Percentiles rank a stretch among this genome's conserved stretches.
Conservation (phyloP, 2,113 vertebrate species). For the Siphamia tubifer region DNA sequence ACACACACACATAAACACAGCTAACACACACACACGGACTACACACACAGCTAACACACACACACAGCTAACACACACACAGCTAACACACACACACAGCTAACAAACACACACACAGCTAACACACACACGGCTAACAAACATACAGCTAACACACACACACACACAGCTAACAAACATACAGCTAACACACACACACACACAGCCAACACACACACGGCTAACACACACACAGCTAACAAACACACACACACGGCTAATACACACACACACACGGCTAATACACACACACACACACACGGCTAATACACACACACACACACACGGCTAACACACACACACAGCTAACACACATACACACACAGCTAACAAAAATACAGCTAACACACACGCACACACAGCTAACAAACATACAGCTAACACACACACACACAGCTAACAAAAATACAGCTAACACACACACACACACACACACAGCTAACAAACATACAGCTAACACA, state of each 20-base stretch:
- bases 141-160: background rate
- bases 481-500: constrained; percentile 1
- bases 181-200: constrained; percentile 1
- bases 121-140: too few relatives aligned
- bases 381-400: background rate
- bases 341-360: constrained; percentile 3
- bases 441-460: background rate
- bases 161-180: background rate
- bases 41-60: background rate
- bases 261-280: background rate
- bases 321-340: background rate
- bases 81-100: constrained; percentile 10
- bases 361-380: background rate
- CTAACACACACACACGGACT: constrained; percentile 12
- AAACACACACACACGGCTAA: background rate
- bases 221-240: constrained; percentile 9
- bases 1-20: too few relatives aligned
- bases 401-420: constrained; percentile 8
- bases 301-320: constrained; percentile 11
- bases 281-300: background rate
- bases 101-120: background rate
- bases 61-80: background rate
- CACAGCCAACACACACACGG: background rate
- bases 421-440: background rate
- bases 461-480: background rate